Percentiles rank a stretch among this genome's conserved stretches.
Evolutionary conservation across 1,140 invertebrate species (phyloP).

Genomic region (Caenorhabditis latens): DNA sequence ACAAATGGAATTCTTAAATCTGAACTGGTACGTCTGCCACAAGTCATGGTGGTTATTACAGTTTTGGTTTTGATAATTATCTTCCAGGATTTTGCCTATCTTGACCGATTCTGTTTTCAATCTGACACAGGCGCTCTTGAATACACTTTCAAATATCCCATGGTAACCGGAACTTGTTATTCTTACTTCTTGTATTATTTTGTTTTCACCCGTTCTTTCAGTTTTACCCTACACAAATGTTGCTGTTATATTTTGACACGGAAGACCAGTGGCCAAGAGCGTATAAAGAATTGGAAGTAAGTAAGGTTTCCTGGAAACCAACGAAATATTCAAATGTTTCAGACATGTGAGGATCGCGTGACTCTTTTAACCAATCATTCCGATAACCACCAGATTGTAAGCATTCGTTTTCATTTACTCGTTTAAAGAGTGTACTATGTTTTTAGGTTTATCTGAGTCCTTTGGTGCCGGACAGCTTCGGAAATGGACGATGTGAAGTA

Average conservation of each 20-base stretch:
- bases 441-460: slow-evolving; percentile 21
- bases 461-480: background rate
- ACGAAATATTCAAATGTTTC: background rate
- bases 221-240: slow-evolving; percentile 43
- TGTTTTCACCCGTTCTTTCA: background rate
- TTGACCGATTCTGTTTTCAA: slow-evolving; percentile 30
- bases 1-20: no score
- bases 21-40: background rate
- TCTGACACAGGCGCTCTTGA: slow-evolving; percentile 21
- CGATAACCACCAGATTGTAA: slow-evolving; percentile 18
- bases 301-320: background rate
- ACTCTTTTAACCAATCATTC: slow-evolving; percentile 5
- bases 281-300: background rate
- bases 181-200: no score
- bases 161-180: background rate
- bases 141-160: slow-evolving; percentile 27
- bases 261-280: slow-evolving; percentile 23
- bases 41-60: background rate
- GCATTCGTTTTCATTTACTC: background rate
- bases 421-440: background rate
- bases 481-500: slow-evolving; percentile 8
- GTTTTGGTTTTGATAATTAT: background rate
- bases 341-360: slow-evolving; percentile 44
- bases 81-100: slow-evolving; percentile 26
- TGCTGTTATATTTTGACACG: slow-evolving; percentile 30